Evolutionary conservation across 2,113 vertebrate genomes (phyloP).

Genomic region (Grantiella picta): DNA sequence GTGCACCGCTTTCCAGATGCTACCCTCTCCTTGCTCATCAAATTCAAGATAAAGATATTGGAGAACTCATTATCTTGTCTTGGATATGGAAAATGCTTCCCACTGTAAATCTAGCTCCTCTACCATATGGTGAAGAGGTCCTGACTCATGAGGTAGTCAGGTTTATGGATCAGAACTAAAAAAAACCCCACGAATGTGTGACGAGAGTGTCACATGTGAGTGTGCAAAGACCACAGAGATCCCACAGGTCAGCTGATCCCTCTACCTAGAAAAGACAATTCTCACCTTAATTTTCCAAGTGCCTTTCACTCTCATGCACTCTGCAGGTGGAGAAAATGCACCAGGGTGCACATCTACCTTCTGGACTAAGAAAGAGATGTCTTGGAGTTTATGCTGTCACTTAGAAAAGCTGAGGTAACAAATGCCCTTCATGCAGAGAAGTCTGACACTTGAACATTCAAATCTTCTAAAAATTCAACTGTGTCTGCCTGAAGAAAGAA

Average conservation of each 20-base stretch:
- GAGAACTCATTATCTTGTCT: not conserved
- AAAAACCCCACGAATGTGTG: fast-evolving
- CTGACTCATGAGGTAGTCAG: not conserved
- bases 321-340: not conserved
- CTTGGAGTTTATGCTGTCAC: not conserved
- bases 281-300: not conserved
- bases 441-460: not conserved
- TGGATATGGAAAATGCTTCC: not conserved
- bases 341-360: not conserved
- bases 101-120: not conserved
- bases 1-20: not conserved
- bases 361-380: not conserved
- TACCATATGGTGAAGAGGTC: not conserved
- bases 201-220: not conserved
- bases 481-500: not conserved
- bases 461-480: not conserved
- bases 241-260: not conserved
- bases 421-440: not conserved
- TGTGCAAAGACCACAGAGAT: not conserved
- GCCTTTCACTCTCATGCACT: not conserved
- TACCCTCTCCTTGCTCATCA: not conserved
- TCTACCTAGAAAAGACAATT: not conserved
- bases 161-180: not conserved
- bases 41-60: not conserved
- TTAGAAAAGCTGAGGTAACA: not conserved